phyloP scores from a whole-genome alignment of 1,140 invertebrate genomes.

The Drosophila bocki region DNA sequence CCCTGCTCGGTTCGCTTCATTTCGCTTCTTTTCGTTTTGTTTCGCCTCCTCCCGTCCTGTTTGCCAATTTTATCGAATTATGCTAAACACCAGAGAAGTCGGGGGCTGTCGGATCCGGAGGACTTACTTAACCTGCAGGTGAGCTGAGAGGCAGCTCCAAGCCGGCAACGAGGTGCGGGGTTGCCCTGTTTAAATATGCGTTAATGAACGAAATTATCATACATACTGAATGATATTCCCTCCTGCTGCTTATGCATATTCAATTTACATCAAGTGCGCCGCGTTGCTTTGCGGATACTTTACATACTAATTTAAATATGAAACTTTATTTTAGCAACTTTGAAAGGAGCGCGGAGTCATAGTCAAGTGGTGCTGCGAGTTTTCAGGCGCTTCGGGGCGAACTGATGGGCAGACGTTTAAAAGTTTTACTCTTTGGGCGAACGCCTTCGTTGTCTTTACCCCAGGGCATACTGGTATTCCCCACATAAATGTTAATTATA shows the following conservation, averaged over 20 bases:
- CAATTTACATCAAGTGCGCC: conserved; percentile 62
- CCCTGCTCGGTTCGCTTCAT: conserved; percentile 14
- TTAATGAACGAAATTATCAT: conserved; percentile 81
- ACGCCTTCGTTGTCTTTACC: not conserved
- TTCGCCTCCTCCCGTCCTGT: conserved; percentile 25
- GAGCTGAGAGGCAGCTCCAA: conserved; percentile 13
- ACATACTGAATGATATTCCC: conserved; percentile 66
- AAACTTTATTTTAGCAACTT: conserved; percentile 42
- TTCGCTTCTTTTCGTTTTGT: conserved; percentile 4
- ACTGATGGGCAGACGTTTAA: conserved; percentile 41
- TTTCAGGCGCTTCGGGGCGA: not conserved
- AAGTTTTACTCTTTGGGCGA: conserved; percentile 28
- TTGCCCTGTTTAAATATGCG: conserved; percentile 71
- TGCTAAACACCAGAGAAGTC: conserved; percentile 58
- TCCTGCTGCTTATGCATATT: conserved; percentile 65
- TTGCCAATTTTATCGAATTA: conserved; percentile 81
- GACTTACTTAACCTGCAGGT: conserved; percentile 52
- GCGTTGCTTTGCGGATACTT: conserved; percentile 50
- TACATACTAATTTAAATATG: conserved; percentile 67
- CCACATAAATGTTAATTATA: conserved; percentile 6
- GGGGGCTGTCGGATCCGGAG: conserved; percentile 9
- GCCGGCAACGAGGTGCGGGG: conserved; percentile 5
- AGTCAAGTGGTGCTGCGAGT: conserved; percentile 15
- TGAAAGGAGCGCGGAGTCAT: not conserved
- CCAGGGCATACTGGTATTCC: conserved; percentile 6